Base-by-base conservation (phyloP, 2,888 invertebrate species). In the Thecocarcelia acutangulata region DNA sequence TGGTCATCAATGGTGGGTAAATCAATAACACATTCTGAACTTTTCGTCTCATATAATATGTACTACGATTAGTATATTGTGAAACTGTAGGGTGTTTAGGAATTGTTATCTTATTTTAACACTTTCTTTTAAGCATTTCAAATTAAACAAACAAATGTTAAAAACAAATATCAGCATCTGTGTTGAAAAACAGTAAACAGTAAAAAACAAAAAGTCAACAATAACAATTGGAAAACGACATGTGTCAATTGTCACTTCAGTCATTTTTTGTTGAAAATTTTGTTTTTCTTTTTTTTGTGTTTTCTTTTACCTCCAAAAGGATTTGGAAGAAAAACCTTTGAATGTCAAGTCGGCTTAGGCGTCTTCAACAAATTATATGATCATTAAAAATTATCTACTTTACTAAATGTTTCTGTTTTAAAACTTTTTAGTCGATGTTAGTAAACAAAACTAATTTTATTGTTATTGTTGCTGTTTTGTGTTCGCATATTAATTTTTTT, bases 191-290 rank as follows among this genome's bases (percentile, higher is more conserved):
- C 13, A 48, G 17, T 15, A 15, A 46, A 44, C 13, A 56, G 37
- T 9, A n/a, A 69, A 28, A 15, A 56, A 61, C 50, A 72, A 54
- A 50, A 13, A 44, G 44, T 50, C 28, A 52, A 42, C 59, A 72
- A 52, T 40, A 61, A 9, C 42, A 59, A 19, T 42, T 13, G 24
- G 17, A 75, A 66, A 66, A 66, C n/a, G 48, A 17, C 66, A 66
- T 58, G 58, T 42, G 66, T 75, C 74, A 66, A 58, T 66, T 75
- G 74, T 75, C 66, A 59, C 42, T 66, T 66, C 42, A 11, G 17
- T 44, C 8, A 56, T 42, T 40, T 37, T 46, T 37, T 52, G 11
- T 37, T 63, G 13, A 3, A 5, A 2, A 4, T 15, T 28, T 63
- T n/a, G n/a, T n/a, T n/a, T n/a, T n/a, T n/a, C n/a, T n/a, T n/a